Percentiles rank a stretch among this genome's conserved stretches.
phyloP scores from a whole-genome alignment of 2,113 vertebrate genomes.

The Crotophaga sulcirostris region DNA sequence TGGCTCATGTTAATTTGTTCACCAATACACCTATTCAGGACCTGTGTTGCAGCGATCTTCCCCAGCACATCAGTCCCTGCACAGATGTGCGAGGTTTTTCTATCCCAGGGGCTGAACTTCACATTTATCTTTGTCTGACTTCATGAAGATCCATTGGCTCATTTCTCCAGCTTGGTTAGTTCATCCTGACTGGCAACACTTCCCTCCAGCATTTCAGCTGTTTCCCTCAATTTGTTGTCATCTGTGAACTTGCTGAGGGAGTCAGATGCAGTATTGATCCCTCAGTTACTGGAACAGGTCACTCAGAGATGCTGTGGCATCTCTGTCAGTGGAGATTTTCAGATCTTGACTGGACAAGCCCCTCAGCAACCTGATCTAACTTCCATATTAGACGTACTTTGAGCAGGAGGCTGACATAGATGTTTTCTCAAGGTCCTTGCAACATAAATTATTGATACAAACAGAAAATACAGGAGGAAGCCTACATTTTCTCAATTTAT shows the following conservation, averaged over 20 bases:
- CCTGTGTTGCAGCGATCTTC: not conserved
- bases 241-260: not conserved
- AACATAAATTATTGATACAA: not conserved
- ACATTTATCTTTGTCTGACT: not conserved
- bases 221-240: not conserved
- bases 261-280: not conserved
- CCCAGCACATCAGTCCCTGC: not conserved
- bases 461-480: not conserved
- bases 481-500: not conserved
- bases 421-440: not conserved
- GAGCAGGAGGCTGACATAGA: not conserved
- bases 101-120: not conserved
- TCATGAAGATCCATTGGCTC: not conserved
- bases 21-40: not conserved
- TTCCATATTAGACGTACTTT: not conserved
- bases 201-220: not conserved
- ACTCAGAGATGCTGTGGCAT: not conserved
- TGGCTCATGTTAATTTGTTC: not conserved
- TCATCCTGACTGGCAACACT: not conserved
- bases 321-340: not conserved
- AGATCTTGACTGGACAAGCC: not conserved
- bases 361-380: not conserved
- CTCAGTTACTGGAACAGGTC: not conserved
- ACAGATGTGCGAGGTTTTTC: not conserved
- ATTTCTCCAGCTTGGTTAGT: not conserved